Evolutionary conservation across 2,113 vertebrate species (phyloP).

Genomic region (Aphelocoma coerulescens): DNA sequence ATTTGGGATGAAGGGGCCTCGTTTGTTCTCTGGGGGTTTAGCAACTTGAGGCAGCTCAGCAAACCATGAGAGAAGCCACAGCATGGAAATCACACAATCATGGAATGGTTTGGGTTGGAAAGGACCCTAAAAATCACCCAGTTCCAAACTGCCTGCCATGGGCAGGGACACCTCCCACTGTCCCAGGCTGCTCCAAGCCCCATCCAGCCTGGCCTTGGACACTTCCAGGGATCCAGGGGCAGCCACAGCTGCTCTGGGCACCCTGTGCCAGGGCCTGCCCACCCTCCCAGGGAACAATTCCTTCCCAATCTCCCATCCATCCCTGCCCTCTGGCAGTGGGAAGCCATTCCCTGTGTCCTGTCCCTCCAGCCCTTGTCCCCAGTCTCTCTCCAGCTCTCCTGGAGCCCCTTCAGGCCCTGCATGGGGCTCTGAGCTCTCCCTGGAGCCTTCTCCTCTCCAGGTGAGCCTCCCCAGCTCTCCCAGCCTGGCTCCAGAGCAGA

Average conservation of each 20-base stretch:
- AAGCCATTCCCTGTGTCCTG: no score
- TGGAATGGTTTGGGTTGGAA: neutral
- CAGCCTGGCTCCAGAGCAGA: neutral
- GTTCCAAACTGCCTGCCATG: neutral
- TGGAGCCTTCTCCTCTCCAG: neutral
- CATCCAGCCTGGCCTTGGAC: rapidly evolving
- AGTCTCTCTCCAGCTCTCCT: neutral
- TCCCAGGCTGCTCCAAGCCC: neutral
- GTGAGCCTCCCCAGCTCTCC: neutral
- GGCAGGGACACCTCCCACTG: neutral
- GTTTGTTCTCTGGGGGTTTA: neutral
- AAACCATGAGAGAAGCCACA: neutral
- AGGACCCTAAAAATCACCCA: neutral
- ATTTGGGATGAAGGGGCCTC: neutral
- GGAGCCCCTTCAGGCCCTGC: neutral
- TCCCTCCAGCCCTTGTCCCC: rapidly evolving
- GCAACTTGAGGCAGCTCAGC: neutral
- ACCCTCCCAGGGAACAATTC: rapidly evolving
- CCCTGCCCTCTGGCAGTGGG: neutral
- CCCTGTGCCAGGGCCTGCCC: rapidly evolving
- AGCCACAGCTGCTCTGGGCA: neutral
- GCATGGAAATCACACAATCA: rapidly evolving
- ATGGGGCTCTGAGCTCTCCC: neutral
- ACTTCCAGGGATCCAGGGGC: neutral
- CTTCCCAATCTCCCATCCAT: rapidly evolving